Base-by-base conservation (phyloP, 2,113 vertebrate species). In the Thryonomys swinderianus region DNA sequence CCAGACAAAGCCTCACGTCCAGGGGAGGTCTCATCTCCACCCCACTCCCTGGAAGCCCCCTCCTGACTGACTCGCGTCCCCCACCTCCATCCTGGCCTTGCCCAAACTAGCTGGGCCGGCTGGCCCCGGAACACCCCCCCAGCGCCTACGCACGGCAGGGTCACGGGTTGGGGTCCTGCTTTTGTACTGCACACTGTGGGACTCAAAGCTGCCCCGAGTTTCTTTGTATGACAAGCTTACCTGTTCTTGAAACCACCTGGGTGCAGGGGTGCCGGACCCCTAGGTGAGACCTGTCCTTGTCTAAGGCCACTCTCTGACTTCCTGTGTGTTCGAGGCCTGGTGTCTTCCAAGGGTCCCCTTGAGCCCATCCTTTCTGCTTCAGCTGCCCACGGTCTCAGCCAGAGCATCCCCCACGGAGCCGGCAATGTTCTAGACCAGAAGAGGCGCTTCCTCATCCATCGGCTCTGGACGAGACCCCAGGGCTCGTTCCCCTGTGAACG, bases 221-320 rank as follows among this genome's bases (percentile, higher is more conserved):
- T 34, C 25, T 18, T 9, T 81, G 8, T 3, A 0, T 48, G 34
- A 95, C 8, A 48, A 42, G 13, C 66, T n/a, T 18, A 40, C 8
- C 0, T 4, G 20, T 67, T 20, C 7, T n/a, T 37, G 21, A 74
- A 73, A 34, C 55, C 32, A 17, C 18, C 59, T n/a, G 16, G 40
- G 61, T 23, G 6, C 59, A 8, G 12, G 14, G 12, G 2, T 7
- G 55, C 40, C n/a, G 0, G 48, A 74, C 3, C 12, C 7, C 2
- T 6, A 13, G 23, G 21, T 45, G 57, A 27, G 53, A 62, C 30
- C 48, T 23, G 0, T 18, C 34, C 34, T 48, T 9, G n/a, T n/a
- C 10, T 0, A 12, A 32, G 34, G 82, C 5, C 6, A n/a, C 61
- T 0, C 48, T 32, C 3, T 1, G 53, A 25, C 45, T 14, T 59